Conservation (phyloP, 2,113 vertebrate genomes). For the Polyodon spathula region DNA sequence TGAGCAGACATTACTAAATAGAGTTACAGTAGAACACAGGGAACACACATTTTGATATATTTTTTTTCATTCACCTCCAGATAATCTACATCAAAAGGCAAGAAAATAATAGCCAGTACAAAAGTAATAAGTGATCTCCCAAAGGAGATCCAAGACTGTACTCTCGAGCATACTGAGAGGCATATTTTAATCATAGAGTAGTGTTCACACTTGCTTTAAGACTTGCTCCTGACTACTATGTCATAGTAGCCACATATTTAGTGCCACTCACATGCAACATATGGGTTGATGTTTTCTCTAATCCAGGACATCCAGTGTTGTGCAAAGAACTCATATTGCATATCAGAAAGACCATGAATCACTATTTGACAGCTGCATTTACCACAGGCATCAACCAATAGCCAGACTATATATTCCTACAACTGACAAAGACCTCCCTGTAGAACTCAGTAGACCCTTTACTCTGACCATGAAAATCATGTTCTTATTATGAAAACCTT, state of each 20-base stretch:
- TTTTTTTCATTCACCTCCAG: not conserved
- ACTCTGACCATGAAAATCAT: too few species aligned
- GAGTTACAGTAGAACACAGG: constrained; percentile 4
- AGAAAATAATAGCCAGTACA: not conserved
- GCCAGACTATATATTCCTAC: too few species aligned
- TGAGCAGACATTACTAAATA: constrained; percentile 12
- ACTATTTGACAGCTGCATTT: not conserved
- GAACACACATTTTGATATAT: not conserved
- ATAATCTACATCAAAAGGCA: not conserved
- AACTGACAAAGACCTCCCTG: too few species aligned
- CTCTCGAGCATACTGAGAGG: not conserved
- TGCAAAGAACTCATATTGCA: not conserved
- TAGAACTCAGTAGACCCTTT: too few species aligned
- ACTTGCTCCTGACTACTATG: too few species aligned
- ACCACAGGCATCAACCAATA: too few species aligned
- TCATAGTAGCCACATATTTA: too few species aligned
- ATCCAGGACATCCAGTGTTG: not conserved
- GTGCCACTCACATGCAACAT: not conserved
- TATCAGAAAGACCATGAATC: not conserved
- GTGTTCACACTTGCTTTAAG: too few species aligned
- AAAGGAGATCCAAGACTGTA: not conserved
- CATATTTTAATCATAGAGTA: not conserved
- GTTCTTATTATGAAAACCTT: too few species aligned
- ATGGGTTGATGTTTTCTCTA: not conserved
- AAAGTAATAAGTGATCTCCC: not conserved